phyloP scores from a whole-genome alignment of 2,113 vertebrate species.

The Brachyistius frenatus region DNA sequence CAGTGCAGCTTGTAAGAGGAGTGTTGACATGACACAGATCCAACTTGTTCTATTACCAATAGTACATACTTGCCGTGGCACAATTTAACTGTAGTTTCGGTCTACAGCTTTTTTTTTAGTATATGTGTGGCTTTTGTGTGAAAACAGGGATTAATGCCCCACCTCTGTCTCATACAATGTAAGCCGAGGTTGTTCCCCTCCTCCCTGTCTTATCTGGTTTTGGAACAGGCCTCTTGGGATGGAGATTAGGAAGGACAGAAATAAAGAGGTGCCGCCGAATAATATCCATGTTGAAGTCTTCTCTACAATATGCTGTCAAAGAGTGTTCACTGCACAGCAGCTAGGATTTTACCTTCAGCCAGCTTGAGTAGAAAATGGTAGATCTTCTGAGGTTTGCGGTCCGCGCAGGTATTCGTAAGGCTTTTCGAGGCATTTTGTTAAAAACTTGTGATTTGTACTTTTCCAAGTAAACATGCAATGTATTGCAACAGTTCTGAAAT shows the following conservation, averaged over 20 bases:
- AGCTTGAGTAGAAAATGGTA: background rate
- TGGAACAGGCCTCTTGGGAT: slow-evolving; percentile 52
- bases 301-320: background rate
- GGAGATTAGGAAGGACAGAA: slow-evolving; percentile 43
- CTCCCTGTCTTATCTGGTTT: slow-evolving; percentile 47
- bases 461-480: background rate
- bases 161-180: slow-evolving; percentile 20
- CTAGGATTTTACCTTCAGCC: background rate
- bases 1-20: background rate
- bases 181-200: slow-evolving; percentile 26
- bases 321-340: background rate
- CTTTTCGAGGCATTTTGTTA: background rate
- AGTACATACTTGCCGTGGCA: no score
- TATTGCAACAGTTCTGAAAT: no score
- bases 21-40: background rate
- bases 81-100: background rate
- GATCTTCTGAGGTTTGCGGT: background rate
- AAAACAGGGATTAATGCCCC: slow-evolving; percentile 18
- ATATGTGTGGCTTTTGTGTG: background rate
- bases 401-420: background rate
- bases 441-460: background rate
- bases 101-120: background rate
- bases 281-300: slow-evolving; percentile 28
- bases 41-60: background rate
- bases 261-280: slow-evolving; percentile 28